These are phyloP conservation scores for Theocolax elegans DNA, from an alignment of 1,140 invertebrate species.

Conservation along the genomic window DNA sequence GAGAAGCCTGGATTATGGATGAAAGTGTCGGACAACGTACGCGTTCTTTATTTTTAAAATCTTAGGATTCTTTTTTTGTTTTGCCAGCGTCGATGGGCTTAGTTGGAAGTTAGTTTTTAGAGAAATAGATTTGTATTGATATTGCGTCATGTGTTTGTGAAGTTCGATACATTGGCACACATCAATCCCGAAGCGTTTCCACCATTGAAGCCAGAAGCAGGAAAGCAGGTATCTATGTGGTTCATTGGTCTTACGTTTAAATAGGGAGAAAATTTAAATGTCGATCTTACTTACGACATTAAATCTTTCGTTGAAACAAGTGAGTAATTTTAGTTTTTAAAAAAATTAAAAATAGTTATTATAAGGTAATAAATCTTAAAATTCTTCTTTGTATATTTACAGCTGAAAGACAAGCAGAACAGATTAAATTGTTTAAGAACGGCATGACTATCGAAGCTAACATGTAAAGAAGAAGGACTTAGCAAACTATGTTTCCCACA, in stretches of 20 bases:
- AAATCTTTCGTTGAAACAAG: slow-evolving; percentile 86
- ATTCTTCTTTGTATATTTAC: slow-evolving; percentile 36
- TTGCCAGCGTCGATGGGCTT: slow-evolving; percentile 49
- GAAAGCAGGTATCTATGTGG: slow-evolving; percentile 85
- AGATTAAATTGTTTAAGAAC: slow-evolving; percentile 85
- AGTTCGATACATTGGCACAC: slow-evolving; percentile 81
- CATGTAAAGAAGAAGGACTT: slow-evolving; percentile 82
- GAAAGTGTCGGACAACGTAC: too few relatives aligned
- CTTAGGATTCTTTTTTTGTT: slow-evolving; percentile 36
- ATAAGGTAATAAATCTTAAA: too few relatives aligned
- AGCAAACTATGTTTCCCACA: slow-evolving; percentile 78
- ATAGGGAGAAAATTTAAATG: slow-evolving; percentile 86
- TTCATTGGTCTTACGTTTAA: slow-evolving; percentile 95
- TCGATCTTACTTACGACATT: slow-evolving; percentile 94
- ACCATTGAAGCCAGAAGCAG: slow-evolving; percentile 63
- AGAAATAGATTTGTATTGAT: too few relatives aligned
- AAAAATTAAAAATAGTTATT: too few relatives aligned
- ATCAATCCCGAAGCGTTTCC: slow-evolving; percentile 91
- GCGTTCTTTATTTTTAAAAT: neutral
- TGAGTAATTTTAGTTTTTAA: slow-evolving; percentile 65
- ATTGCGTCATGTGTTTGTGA: too few relatives aligned
- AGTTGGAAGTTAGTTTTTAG: neutral
- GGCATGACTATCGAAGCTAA: slow-evolving; percentile 89
- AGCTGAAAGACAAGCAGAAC: slow-evolving; percentile 75
- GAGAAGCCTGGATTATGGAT: too few relatives aligned